A percentile compares a stretch with the other conserved stretches of the same genome.
These are phyloP conservation scores for Archips xylosteana DNA, from an alignment of 2,888 invertebrate genomes.

Conservation along the genomic window DNA sequence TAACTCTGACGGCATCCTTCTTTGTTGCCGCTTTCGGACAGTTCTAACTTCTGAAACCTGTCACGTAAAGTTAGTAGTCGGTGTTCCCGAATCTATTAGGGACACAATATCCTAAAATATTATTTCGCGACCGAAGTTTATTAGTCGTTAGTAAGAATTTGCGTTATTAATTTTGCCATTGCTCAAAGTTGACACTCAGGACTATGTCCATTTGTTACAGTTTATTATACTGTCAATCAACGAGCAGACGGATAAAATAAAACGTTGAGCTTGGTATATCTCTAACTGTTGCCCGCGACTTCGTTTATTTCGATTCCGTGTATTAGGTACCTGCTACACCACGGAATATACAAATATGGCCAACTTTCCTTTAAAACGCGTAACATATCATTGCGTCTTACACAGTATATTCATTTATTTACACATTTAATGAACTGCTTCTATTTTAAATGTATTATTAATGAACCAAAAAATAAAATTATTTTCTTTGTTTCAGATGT, in stretches of 20 bases:
- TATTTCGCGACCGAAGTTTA: constrained; percentile 17
- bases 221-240: constrained; percentile 1
- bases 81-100: constrained; percentile 51
- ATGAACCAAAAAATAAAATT: neutral
- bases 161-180: constrained; percentile 5
- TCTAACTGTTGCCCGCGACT: neutral
- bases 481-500: constrained; percentile 75
- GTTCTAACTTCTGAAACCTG: constrained; percentile 57
- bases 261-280: neutral
- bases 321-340: neutral
- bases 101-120: constrained; percentile 54
- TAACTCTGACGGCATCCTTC: constrained; percentile 52
- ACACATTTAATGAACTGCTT: no score
- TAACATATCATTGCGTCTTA: no score
- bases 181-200: constrained; percentile 2
- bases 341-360: no score
- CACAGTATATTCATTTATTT: no score
- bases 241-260: neutral
- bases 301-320: neutral
- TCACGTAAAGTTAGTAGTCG: constrained; percentile 61
- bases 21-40: constrained; percentile 49
- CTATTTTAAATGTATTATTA: neutral
- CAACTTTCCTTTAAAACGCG: no score
- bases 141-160: constrained; percentile 14
- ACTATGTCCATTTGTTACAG: neutral